Evolutionary conservation across 2,113 vertebrate species (phyloP), one percentile per base, ranked within the genome.

Genomic region (Morone saxatilis): DNA sequence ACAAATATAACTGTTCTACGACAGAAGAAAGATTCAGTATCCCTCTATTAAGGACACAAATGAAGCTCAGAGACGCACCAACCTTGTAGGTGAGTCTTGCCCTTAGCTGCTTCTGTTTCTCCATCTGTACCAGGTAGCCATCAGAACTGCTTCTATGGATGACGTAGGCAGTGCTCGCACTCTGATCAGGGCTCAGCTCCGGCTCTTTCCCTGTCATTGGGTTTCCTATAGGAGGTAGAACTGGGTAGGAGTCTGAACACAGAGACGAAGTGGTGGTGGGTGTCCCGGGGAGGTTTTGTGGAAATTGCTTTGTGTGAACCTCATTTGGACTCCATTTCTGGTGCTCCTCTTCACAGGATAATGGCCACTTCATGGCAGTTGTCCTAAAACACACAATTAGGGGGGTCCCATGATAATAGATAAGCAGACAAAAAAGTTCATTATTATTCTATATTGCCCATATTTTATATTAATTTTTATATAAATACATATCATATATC

Each of bases 1-100:
- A 71, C 20, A 31, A 12, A 53, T 41, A 6, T 38, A 40, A 41
- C 19, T 22, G 57, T 38, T 48, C 13, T 25, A 19, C 12, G 43
- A 7, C 14, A 53, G 12, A 57, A 31, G 22, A 45, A 41, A 25
- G 16, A 65, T 41, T 65, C 2, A 61, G 6, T 40, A 9, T 45
- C 51, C 50, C 60, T 54, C 19, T 12, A 36, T 63, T 38, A 11
- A 50, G 13, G 41, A 71, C 16, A 72, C 38, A 19, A 12, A 61
- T 16, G 19, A 66, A 48, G 60, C 63, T 59, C 25, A 54, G 43
- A 75, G 40, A 76, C 43, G 51, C 41, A 86, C 91, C 25, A 83
- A 98, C 97, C 97, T 97, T 97, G 72, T 86, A 92, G 10, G 62
- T 57, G 60, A 16, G 72, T n/a, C 85, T 92, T 4, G 90, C 86